A percentile compares a stretch with the other conserved stretches of the same genome.
phyloP scores from a whole-genome alignment of 2,797 vertebrate species.

The Pangasius djambal region DNA sequence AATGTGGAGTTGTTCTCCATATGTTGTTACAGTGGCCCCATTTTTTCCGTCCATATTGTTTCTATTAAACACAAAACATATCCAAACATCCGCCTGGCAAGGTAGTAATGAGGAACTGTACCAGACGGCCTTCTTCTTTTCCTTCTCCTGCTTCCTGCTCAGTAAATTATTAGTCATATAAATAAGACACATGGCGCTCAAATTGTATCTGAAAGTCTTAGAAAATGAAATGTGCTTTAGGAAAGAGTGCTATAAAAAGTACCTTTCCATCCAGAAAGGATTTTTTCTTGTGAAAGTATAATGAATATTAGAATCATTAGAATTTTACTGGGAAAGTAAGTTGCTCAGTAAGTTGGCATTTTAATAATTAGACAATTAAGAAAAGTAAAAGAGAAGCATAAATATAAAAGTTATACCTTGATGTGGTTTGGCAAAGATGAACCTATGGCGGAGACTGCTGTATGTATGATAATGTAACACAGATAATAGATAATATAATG shows the following conservation, averaged over 20 bases:
- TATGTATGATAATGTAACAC: neutral
- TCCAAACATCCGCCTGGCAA: constrained; percentile 47
- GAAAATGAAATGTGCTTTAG: constrained; percentile 26
- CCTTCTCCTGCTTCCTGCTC: constrained; percentile 18
- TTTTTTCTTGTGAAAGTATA: neutral
- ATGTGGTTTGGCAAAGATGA: neutral
- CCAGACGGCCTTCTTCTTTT: constrained; percentile 20
- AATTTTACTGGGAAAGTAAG: neutral
- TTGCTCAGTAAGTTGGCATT: neutral
- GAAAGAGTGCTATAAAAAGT: constrained; percentile 9
- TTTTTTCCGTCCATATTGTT: constrained; percentile 38
- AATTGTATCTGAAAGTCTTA: constrained; percentile 17
- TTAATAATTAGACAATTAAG: neutral
- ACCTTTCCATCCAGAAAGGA: neutral
- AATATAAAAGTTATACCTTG: neutral
- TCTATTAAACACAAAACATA: constrained; percentile 48
- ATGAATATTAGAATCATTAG: neutral
- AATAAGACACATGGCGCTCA: constrained; percentile 30
- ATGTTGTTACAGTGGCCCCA: constrained; percentile 40
- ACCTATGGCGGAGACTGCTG: neutral
- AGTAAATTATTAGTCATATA: constrained; percentile 38
- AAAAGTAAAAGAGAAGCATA: neutral
- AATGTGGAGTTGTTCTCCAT: constrained; percentile 23
- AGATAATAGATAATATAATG: neutral
- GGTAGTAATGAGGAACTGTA: constrained; percentile 36